Percentiles rank a stretch among this genome's conserved stretches.
Conservation (phyloP, 2,797 vertebrate genomes). For the Avahi laniger region DNA sequence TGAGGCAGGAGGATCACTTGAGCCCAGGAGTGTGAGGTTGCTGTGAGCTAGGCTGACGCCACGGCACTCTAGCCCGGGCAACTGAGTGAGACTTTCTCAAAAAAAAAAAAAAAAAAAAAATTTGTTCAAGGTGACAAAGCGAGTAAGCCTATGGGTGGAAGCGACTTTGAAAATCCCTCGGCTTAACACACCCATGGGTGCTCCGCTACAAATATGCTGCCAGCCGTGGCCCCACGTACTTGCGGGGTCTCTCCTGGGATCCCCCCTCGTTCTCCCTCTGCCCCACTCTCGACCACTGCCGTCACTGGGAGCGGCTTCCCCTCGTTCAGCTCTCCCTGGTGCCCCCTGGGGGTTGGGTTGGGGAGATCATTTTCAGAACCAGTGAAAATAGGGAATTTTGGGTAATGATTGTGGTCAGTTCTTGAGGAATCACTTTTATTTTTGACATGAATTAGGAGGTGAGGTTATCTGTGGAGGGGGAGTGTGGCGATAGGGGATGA, state of each 20-base stretch:
- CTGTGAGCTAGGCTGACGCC: too few species aligned
- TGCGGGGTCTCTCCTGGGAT: neutral
- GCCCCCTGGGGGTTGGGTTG: neutral
- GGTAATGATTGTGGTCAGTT: neutral
- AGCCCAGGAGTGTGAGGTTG: too few species aligned
- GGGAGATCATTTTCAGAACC: neutral
- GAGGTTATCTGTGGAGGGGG: neutral
- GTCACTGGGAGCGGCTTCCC: neutral
- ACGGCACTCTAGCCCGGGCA: too few species aligned
- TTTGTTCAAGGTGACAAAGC: neutral
- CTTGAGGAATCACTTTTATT: neutral
- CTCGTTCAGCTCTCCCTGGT: neutral
- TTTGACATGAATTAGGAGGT: neutral
- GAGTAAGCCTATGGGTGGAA: neutral
- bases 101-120: too few species aligned
- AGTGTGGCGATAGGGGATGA: neutral
- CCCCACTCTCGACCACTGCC: neutral
- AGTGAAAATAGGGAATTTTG: neutral
- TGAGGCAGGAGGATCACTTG: too few species aligned
- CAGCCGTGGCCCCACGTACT: fast-evolving
- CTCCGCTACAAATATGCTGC: fast-evolving
- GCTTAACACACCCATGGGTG: neutral
- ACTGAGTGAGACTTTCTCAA: too few species aligned
- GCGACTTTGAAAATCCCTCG: neutral
- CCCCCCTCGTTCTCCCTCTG: neutral